Evolutionary conservation across 2,113 vertebrate genomes (phyloP), one percentile per base, ranked within the genome.

Genomic region (Tupaia tana): DNA sequence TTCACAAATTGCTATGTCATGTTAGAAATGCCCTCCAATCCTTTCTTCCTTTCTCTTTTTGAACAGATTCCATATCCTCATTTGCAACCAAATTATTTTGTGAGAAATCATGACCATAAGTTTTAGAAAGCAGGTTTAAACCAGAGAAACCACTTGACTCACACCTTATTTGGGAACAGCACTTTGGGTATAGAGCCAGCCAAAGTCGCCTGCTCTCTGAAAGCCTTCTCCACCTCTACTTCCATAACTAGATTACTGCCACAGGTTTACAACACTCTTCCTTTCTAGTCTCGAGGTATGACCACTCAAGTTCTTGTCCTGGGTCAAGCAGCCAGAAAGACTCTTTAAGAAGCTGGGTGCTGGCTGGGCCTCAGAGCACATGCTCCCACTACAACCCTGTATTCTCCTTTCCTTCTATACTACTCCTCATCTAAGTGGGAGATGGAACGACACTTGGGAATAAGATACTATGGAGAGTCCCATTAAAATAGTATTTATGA

Each of bases 31-130:
- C 34, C 82, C 86, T 63, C 81, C 78, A 67, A 58, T 15, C 58
- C 79, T 93, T 77, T 89, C 94, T 89, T 58, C 59, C 58, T n/a
- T 67, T 91, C 52, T 95, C 58, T 92, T 89, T 80, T 43, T 66
- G n/a, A 86, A 71, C 5, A 92, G 59, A 89, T 93, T 66, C 69
- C 71, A 43, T 31, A 81, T 87, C 70, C 81, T 95, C 80, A 86
- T 92, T 90, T 93, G 70, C 85, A 88, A 43, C 0, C 56, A 71
- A 69, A 85, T 14, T 6, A 81, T 70, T 90, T 61, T 92, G 64
- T 95, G 61, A 61, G 77, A 77, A 88, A 85, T 34, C 52, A 73
- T 14, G 12, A 77, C 56, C 25, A 0, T 31, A 43, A 85, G 34
- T 95, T 94, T 93, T 77, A 82, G 52, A 85, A n/a, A 81, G 63